Evolutionary conservation across 2,888 invertebrate species (phyloP), one percentile per base, ranked within the genome.

Genomic region (Drosophila atroscutellata): DNA sequence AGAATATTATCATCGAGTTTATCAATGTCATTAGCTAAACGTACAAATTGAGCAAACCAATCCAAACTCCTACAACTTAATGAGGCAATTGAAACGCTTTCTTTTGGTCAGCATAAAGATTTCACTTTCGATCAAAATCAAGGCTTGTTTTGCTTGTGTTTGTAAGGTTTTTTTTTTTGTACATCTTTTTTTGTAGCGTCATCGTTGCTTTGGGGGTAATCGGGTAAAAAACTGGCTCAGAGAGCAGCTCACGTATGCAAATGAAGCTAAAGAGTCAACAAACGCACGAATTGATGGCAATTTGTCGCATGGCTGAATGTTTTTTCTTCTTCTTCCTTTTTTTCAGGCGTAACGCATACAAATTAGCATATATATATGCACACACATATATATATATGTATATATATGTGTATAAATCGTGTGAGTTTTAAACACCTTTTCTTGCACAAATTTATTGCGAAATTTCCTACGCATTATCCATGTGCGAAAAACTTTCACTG

Each of bases 31-130:
- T 45, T 54, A 61, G 66, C 83, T 72, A 80, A 82, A 56, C 51
- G 36, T 65, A 83, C 86, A 86, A 85, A 83, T 83, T 80, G 75
- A 75, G 49, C 54, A 30, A 80, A 67, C 58, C 68, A 58, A 83
- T 36, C 65, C n/a, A 42, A 76, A 78, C 85, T 81, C 84, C 86
- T 77, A 85, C 89, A 86, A 88, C 78, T 85, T 80, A 82, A 82
- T 83, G 80, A 72, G 70, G 36, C 76, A 47, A 68, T 36, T 61
- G 60, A 67, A 72, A 64, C 76, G 77, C 88, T 83, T 83, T 87
- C 83, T 79, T 81, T 84, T 71, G 52, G 39, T 52, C 30, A 45
- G 45, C 50, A 49, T 56, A 28, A 50, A 54, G 67, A 73, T 88
- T 88, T 88, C 88, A 84, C 83, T 84, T 84, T 84, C 88, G 66